Evolutionary conservation across 35 echinoderm and acorn worm species (phyloP).

Genomic region (Acanthaster planci): DNA sequence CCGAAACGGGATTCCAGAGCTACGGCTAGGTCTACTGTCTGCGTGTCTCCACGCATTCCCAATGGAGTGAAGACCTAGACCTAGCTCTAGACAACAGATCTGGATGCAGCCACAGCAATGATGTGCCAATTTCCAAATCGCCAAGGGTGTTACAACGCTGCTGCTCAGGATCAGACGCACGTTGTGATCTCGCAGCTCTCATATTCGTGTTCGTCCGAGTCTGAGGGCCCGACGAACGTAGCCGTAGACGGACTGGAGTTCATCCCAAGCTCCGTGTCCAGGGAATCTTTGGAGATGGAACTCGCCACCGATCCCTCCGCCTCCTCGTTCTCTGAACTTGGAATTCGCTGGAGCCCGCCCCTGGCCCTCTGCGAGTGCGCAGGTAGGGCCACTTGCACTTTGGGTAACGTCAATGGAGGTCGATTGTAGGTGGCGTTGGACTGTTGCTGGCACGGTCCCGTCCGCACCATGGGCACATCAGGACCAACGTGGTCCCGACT

Average conservation of each 20-base stretch:
- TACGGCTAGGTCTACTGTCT: too few species aligned
- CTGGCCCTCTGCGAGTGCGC: background rate
- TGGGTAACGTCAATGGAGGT: background rate
- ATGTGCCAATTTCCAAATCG: too few species aligned
- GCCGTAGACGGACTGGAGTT: constrained; percentile 16
- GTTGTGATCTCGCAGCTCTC: constrained; percentile 22
- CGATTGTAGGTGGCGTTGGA: constrained; percentile 17
- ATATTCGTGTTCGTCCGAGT: constrained; percentile 21
- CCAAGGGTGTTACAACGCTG: too few species aligned
- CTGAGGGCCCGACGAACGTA: background rate
- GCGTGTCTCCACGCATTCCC: too few species aligned
- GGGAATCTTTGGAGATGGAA: constrained; percentile 14
- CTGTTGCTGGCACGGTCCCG: background rate
- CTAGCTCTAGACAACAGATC: too few species aligned
- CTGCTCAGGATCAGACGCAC: background rate
- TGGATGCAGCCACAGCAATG: too few species aligned
- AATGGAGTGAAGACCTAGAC: too few species aligned
- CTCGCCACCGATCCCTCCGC: background rate
- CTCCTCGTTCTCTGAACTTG: background rate
- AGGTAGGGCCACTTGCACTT: background rate
- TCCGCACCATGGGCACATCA: background rate
- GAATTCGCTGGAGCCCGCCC: background rate
- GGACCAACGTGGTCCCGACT: background rate
- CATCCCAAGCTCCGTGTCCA: background rate
- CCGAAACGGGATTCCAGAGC: too few species aligned